phyloP scores from a whole-genome alignment of 2,888 invertebrate genomes.

The Temnothorax rugatulus region DNA sequence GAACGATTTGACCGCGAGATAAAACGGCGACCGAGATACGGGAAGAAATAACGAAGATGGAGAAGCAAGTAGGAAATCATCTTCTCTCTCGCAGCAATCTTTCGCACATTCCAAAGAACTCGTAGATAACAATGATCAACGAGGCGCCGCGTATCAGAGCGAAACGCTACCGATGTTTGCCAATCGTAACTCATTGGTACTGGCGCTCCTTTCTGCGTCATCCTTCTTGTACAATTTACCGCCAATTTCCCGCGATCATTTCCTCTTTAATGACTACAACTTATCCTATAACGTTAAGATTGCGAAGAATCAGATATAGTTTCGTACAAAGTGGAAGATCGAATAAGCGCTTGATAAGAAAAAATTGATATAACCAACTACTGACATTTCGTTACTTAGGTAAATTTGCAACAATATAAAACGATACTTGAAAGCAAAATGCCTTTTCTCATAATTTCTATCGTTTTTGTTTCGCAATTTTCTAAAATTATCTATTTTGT shows the following conservation, averaged over 20 bases:
- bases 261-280: slow-evolving; percentile 93
- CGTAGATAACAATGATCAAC: slow-evolving; percentile 91
- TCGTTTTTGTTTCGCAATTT: background rate
- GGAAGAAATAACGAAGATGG: slow-evolving; percentile 28
- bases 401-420: background rate
- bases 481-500: background rate
- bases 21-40: slow-evolving; percentile 25
- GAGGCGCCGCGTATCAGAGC: slow-evolving; percentile 91
- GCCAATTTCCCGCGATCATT: slow-evolving; percentile 95
- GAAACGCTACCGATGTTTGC: slow-evolving; percentile 96
- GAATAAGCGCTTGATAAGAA: background rate
- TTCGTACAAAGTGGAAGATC: background rate
- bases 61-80: slow-evolving; percentile 86
- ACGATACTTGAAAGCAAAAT: background rate
- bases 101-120: slow-evolving; percentile 95
- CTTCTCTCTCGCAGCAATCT: slow-evolving; percentile 92
- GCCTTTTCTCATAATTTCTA: background rate
- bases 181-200: slow-evolving; percentile 90
- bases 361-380: background rate
- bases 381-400: background rate
- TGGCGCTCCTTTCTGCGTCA: slow-evolving; percentile 82
- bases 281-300: slow-evolving; percentile 96
- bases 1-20: slow-evolving; percentile 42
- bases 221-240: slow-evolving; percentile 87
- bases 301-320: slow-evolving; percentile 85